Conservation (phyloP, 2,888 invertebrate species). For the Cheilosia pagana region DNA sequence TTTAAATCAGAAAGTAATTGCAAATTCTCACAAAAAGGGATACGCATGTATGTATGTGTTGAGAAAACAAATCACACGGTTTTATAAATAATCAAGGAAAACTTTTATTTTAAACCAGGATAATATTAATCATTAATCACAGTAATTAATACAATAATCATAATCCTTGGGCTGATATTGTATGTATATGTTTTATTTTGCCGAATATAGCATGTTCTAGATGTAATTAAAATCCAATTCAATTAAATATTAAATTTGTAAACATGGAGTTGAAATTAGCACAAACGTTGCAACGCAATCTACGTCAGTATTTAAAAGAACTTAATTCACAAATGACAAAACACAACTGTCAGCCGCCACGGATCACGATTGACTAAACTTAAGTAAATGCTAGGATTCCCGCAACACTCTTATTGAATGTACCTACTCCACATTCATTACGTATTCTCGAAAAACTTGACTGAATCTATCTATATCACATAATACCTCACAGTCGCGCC, state of each 20-base stretch:
- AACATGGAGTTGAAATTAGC: slow-evolving; percentile 16
- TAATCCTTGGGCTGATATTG: slow-evolving; percentile 83
- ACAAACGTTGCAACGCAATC: slow-evolving; percentile 26
- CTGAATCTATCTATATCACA: slow-evolving; percentile 71
- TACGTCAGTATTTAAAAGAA: slow-evolving; percentile 23
- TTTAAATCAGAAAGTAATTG: neutral
- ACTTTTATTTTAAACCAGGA: neutral
- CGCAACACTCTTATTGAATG: slow-evolving; percentile 76
- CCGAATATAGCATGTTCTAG: slow-evolving; percentile 17
- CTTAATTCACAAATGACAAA: slow-evolving; percentile 76
- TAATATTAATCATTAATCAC: slow-evolving; percentile 30
- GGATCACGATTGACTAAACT: slow-evolving; percentile 84
- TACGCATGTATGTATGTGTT: slow-evolving; percentile 1
- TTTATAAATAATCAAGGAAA: slow-evolving; percentile 8
- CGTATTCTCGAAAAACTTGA: slow-evolving; percentile 74
- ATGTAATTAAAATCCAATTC: slow-evolving; percentile 16
- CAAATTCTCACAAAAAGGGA: neutral
- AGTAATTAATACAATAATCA: slow-evolving; percentile 79
- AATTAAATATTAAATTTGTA: slow-evolving; percentile 2
- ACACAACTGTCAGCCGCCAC: slow-evolving; percentile 84
- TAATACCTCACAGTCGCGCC: slow-evolving; percentile 74
- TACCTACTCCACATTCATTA: slow-evolving; percentile 74
- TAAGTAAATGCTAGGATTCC: slow-evolving; percentile 83
- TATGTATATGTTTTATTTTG: slow-evolving; percentile 35
- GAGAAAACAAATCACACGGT: neutral